phyloP scores from a whole-genome alignment of 2,888 invertebrate species.

The Microdon myrmicae region DNA sequence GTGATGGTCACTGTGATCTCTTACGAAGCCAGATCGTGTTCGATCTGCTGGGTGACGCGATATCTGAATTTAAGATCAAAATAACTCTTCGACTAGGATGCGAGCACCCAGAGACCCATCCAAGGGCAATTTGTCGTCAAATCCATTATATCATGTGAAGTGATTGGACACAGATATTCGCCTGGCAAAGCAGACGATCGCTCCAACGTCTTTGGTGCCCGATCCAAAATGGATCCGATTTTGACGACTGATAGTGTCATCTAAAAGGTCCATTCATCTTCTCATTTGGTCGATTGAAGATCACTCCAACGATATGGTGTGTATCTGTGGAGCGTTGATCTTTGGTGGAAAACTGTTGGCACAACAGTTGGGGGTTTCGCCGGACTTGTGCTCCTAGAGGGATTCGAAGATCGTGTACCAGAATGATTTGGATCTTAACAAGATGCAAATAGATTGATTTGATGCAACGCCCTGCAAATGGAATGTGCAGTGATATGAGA shows the following conservation, averaged over 20 bases:
- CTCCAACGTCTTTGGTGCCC: slow-evolving; percentile 13
- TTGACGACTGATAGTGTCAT: slow-evolving; percentile 45
- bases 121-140: slow-evolving; percentile 52
- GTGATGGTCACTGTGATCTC: too few species aligned
- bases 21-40: slow-evolving; percentile 44
- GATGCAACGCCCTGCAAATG: not conserved
- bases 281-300: slow-evolving; percentile 40
- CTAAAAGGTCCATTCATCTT: slow-evolving; percentile 53
- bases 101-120: slow-evolving; percentile 22
- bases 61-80: slow-evolving; percentile 42
- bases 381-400: slow-evolving; percentile 10
- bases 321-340: slow-evolving; percentile 25
- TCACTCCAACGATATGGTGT: slow-evolving; percentile 24
- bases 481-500: slow-evolving; percentile 9
- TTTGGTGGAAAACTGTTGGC: not conserved
- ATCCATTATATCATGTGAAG: slow-evolving; percentile 44
- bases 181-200: slow-evolving; percentile 8
- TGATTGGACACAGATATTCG: slow-evolving; percentile 45
- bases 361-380: not conserved
- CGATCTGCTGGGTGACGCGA: slow-evolving; percentile 40
- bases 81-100: slow-evolving; percentile 37
- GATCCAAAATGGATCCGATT: slow-evolving; percentile 46
- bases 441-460: slow-evolving; percentile 37
- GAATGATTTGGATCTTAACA: slow-evolving; percentile 34
- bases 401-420: slow-evolving; percentile 19